Evolutionary conservation across 1,140 invertebrate species (phyloP), one percentile per base, ranked within the genome.

Genomic region (Sitodiplosis mosellana): DNA sequence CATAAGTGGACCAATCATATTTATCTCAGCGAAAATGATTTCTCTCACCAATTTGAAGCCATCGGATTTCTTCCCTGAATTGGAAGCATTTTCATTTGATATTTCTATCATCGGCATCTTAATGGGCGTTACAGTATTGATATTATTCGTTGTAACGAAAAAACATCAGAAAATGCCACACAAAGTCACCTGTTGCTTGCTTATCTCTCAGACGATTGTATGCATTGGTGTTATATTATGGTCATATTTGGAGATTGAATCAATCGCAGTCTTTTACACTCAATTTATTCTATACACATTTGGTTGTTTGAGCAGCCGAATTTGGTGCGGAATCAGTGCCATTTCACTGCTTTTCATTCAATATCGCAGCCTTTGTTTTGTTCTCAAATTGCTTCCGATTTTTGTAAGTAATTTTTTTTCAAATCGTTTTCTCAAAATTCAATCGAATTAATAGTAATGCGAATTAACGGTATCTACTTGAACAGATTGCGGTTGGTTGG

Each of bases 1-100:
- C 60, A 65, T 95, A 33, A 91, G 89, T 11, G 91, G 87, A 1
- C 92, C 91, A 1, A 67, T 95, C 38, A 95, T 95, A 83, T 93
- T 93, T 61, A 74, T 94, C 34, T 94, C 91, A 0, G 90, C 90
- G 6, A 89, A 89, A 71, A 82, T 96, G 73, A 85, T 93, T 49
- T 77, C 78, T 12, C 70, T 89, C 19, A 80, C 77, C 46, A 77
- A 77, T 52, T 59, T 79, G 3, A 69, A 74, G 54, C 78, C 81
- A 1, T 52, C 64, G 11, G 74, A 83, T 59, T 85, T 85, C 65
- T 68, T 85, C 6, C 70, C 74, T 48, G 73, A 89, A 53, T 60
- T 93, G n/a, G 75, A 80, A 58, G 63, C 68, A 15, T 91, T 88
- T 56, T 79, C 83, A 2, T 81, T 89, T 51, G 86, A 91, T 59